Percentiles rank a stretch among this genome's conserved stretches.
Evolutionary conservation across 2,888 invertebrate species (phyloP).

Genomic region (Pachydiplax longipennis): DNA sequence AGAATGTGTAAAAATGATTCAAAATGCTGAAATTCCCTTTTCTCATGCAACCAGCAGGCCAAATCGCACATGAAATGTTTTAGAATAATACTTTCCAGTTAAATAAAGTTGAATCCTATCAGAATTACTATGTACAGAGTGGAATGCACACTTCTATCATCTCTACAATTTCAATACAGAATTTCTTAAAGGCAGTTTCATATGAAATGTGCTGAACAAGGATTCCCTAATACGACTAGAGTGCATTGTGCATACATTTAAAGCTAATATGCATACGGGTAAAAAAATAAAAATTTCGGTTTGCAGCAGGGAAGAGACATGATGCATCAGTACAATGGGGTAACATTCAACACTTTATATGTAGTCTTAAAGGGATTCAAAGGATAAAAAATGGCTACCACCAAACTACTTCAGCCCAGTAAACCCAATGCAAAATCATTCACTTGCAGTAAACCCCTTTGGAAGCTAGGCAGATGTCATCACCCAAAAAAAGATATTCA

Average conservation of each 20-base stretch:
- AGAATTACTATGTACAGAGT: background rate
- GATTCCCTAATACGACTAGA: slow-evolving; percentile 13
- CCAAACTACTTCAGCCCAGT: background rate
- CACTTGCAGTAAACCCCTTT: background rate
- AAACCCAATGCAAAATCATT: background rate
- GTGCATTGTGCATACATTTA: slow-evolving; percentile 32
- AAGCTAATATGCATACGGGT: background rate
- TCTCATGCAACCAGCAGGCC: background rate
- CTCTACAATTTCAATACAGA: background rate
- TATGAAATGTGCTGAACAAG: background rate
- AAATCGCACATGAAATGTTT: background rate
- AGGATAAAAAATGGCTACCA: slow-evolving; percentile 10
- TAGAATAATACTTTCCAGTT: background rate
- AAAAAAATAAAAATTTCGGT: background rate
- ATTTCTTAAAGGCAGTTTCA: background rate
- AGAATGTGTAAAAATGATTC: background rate
- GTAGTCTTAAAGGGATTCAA: background rate
- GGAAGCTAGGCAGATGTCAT: background rate
- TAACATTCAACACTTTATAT: background rate
- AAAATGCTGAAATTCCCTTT: background rate
- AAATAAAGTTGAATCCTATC: slow-evolving; percentile 11
- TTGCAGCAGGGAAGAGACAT: slow-evolving; percentile 2
- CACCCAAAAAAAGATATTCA: background rate
- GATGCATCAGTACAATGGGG: slow-evolving; percentile 13
- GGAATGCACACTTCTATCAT: slow-evolving; percentile 16